Conservation (phyloP, 2,113 vertebrate genomes). For the Pterocles gutturalis region DNA sequence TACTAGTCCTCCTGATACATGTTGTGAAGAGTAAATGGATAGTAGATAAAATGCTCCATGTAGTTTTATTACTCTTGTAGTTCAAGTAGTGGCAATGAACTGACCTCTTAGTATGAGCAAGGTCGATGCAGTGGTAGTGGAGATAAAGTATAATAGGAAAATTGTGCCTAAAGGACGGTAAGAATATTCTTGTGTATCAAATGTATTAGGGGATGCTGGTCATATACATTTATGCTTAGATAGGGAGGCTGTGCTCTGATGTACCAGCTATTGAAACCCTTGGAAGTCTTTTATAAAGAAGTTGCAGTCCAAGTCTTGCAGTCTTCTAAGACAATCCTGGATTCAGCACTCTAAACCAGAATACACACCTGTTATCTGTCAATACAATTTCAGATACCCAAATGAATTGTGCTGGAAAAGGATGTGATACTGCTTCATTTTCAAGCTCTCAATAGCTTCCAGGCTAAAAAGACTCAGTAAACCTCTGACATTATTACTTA, state of each 20-base stretch:
- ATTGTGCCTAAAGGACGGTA: not conserved
- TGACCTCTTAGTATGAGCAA: not conserved
- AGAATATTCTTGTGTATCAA: not conserved
- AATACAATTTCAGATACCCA: not conserved
- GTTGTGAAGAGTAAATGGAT: not conserved
- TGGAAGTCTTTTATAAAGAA: not conserved
- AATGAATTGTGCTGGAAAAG: not conserved
- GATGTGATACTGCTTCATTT: not conserved
- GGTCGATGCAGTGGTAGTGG: not conserved
- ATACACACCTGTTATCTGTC: not conserved
- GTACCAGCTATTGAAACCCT: not conserved
- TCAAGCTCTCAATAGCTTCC: not conserved
- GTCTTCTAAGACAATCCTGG: not conserved
- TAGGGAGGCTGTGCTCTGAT: not conserved
- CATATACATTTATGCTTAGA: accelerated
- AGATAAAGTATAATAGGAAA: not conserved
- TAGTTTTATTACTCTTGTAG: not conserved
- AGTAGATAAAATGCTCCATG: not conserved
- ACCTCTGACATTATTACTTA: not conserved
- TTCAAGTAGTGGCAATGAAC: not conserved
- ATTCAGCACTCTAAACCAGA: not conserved
- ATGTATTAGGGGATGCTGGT: not conserved
- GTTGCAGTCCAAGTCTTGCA: not conserved
- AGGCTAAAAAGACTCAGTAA: not conserved
- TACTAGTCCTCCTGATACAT: not conserved